phyloP scores from a whole-genome alignment of 2,113 vertebrate species.

The Myiopsitta monachus region DNA sequence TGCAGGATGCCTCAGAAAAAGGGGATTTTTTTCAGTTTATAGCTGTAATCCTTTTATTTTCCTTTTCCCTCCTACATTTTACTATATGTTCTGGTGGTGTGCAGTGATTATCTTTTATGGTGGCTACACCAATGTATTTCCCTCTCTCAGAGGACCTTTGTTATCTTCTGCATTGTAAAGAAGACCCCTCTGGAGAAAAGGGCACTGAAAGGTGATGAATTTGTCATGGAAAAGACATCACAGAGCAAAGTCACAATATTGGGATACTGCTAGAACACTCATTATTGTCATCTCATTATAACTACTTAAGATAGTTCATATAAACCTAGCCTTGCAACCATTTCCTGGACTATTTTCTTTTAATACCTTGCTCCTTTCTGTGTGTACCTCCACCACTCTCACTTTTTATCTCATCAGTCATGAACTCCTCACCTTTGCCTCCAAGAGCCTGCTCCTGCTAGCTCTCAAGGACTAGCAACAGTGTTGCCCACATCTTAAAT shows the following conservation, averaged over 20 bases:
- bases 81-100: background rate
- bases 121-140: background rate
- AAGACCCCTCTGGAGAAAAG: background rate
- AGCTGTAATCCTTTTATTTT: background rate
- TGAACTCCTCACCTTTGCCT: slow-evolving; percentile 40
- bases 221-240: background rate
- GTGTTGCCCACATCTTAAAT: background rate
- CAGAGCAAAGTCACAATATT: background rate
- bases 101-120: background rate
- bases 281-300: slow-evolving; percentile 42
- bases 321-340: background rate
- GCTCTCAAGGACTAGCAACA: background rate
- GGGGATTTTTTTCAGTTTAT: background rate
- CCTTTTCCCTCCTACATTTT: background rate
- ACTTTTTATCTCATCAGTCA: slow-evolving; percentile 23
- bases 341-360: slow-evolving; percentile 21
- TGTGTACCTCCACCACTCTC: background rate
- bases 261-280: background rate
- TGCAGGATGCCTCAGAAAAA: background rate
- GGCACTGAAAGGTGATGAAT: slow-evolving; percentile 4
- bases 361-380: slow-evolving; percentile 24
- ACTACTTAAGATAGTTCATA: background rate
- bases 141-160: background rate
- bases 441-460: background rate
- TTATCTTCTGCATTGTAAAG: slow-evolving; percentile 5